These are phyloP conservation scores for Hippocampus zosterae DNA, from an alignment of 2,113 vertebrate species.

Conservation along the genomic window DNA sequence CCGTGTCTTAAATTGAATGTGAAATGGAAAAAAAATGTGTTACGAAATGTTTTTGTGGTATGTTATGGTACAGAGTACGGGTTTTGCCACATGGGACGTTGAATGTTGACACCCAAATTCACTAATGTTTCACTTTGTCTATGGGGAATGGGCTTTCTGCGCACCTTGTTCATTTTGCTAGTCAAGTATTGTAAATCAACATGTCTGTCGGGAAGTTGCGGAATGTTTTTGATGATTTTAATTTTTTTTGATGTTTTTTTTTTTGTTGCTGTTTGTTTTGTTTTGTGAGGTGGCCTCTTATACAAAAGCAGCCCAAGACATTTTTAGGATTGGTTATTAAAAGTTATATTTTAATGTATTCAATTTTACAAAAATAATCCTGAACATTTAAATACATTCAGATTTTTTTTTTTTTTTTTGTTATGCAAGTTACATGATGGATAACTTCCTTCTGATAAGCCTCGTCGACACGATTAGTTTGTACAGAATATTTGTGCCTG, in stretches of 20 bases:
- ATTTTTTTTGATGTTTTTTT: too few species aligned
- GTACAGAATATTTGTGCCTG: constrained; percentile 1
- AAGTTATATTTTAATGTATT: constrained; percentile 49
- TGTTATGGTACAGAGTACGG: background rate
- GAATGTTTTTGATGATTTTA: constrained; percentile 19
- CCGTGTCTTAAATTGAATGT: constrained; percentile 4
- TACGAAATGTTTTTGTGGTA: background rate
- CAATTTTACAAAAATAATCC: constrained; percentile 59
- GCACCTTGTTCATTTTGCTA: background rate
- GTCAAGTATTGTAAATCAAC: background rate
- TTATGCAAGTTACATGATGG: constrained; percentile 37
- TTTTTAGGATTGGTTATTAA: constrained; percentile 40
- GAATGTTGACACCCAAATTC: background rate
- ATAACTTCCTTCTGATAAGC: constrained; percentile 16
- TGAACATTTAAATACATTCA: constrained; percentile 50
- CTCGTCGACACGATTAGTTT: constrained; percentile 4
- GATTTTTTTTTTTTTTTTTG: constrained; percentile 24
- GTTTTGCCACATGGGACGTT: background rate
- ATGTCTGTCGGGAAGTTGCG: constrained; percentile 33
- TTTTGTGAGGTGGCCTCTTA: background rate
- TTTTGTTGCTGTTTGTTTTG: background rate
- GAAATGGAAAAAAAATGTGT: background rate
- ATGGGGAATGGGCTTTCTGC: background rate
- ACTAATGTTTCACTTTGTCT: background rate
- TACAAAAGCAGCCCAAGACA: background rate